Conservation (phyloP, 2,797 vertebrate genomes). For the Staurois parvus region DNA sequence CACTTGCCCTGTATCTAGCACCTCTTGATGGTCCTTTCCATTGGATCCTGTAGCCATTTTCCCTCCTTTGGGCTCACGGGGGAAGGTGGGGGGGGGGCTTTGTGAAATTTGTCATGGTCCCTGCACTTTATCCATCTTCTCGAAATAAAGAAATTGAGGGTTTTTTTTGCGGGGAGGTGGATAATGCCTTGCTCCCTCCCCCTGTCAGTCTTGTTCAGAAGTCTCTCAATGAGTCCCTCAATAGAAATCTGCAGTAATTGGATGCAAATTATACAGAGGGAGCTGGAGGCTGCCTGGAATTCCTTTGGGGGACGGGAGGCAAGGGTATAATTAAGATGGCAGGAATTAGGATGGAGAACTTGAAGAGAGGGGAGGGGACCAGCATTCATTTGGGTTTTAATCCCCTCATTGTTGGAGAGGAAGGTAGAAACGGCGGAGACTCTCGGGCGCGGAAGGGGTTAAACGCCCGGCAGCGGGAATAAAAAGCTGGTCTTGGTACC, state of each 20-base stretch:
- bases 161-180: slow-evolving; percentile 18
- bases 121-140: slow-evolving; percentile 61
- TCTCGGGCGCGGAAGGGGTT: slow-evolving; percentile 19
- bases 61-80: slow-evolving; percentile 4
- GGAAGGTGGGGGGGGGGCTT: slow-evolving; percentile 54
- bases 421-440: background rate
- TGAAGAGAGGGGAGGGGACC: slow-evolving; percentile 52
- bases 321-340: slow-evolving; percentile 62
- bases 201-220: slow-evolving; percentile 56
- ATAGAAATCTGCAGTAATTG: slow-evolving; percentile 63
- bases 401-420: slow-evolving; percentile 49
- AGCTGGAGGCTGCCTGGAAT: slow-evolving; percentile 57
- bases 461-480: slow-evolving; percentile 22
- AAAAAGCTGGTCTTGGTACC: background rate
- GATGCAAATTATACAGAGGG: slow-evolving; percentile 63
- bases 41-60: background rate
- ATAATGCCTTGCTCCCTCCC: slow-evolving; percentile 58
- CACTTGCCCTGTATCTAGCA: background rate
- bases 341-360: slow-evolving; percentile 61
- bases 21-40: slow-evolving; percentile 41
- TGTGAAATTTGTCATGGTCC: slow-evolving; percentile 63
- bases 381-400: slow-evolving; percentile 60
- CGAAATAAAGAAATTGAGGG: slow-evolving; percentile 59
- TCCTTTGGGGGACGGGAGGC: slow-evolving; percentile 57
- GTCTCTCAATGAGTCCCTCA: slow-evolving; percentile 54